Base-by-base conservation (phyloP, 2,113 vertebrate species). In the Drymodes brunneopygia region DNA sequence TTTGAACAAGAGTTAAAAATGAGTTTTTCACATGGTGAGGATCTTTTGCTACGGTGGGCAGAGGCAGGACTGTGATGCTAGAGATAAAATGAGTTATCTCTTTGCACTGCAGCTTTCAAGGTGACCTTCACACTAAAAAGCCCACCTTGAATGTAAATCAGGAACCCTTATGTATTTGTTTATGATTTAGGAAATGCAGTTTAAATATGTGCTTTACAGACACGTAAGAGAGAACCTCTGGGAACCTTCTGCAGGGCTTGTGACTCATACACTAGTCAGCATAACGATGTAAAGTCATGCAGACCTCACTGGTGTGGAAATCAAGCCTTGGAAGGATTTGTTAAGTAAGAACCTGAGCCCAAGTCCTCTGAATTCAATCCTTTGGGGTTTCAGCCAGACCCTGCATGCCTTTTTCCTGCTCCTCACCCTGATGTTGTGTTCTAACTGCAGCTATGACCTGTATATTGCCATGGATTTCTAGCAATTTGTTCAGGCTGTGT, bases 371-470 rank as follows among this genome's bases (percentile, higher is more conserved):
- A 75, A 61, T 61, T 66, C 16, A 51, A 0, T 66, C 18, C 18
- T 42, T 27, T 89, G 66, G n/a, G 36, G n/a, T 91, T 94, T 85
- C 78, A 60, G 0, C 81, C 42, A 91, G 42, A 44, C 42, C 19
- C 7, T 24, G 29, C 8, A 8, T 24, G 5, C 9, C 5, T 27
- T n/a, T 82, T 88, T 38, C 16, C 23, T 4, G 48, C 48, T 74
- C 45, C 65, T 71, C 5, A 36, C 23, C 10, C 7, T 0, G 0
- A 1, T 0, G 0, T 15, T 61, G 23, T 12, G 36, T 36, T 53
- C 50, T 64, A 27, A 9, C 38, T 70, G 42, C 42, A 88, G 25
- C 81, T 87, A n/a, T 54, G 48, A 40, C 48, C 45, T 29, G 17
- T 2, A 2, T 54, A 50, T 85, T 58, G 80, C 33, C 7, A 10